Conservation (phyloP, 2,113 vertebrate species). For the Pagrus major region DNA sequence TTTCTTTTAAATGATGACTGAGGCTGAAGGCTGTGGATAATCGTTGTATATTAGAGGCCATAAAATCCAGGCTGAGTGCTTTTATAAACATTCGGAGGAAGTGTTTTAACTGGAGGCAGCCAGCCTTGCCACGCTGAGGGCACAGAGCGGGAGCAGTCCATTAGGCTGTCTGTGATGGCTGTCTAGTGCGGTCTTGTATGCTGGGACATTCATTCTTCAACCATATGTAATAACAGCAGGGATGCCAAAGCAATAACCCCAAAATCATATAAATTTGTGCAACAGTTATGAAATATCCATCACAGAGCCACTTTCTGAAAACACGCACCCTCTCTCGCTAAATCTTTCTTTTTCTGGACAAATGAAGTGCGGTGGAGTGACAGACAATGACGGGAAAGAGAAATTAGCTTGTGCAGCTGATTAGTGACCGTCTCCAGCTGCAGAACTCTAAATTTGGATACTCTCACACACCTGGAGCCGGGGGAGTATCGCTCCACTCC, state of each 20-base stretch:
- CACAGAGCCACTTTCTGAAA: not conserved
- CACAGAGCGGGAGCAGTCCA: constrained; percentile 61
- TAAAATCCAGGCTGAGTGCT: constrained; percentile 76
- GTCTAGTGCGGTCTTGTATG: constrained; percentile 31
- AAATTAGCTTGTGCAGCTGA: constrained; percentile 30
- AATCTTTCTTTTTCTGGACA: constrained; percentile 7
- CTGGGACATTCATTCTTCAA: constrained; percentile 60
- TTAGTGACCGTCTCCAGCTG: constrained; percentile 59
- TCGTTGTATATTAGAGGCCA: constrained; percentile 71
- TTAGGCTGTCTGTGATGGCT: constrained; percentile 61
- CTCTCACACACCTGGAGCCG: constrained; percentile 61
- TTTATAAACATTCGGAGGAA: constrained; percentile 81
- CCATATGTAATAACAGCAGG: constrained; percentile 26
- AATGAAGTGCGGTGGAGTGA: constrained; percentile 27
- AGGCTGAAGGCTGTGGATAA: constrained; percentile 67
- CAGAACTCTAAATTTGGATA: constrained; percentile 33
- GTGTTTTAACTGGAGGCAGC: constrained; percentile 79
- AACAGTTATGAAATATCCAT: constrained; percentile 11
- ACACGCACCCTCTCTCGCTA: not conserved
- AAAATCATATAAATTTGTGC: not conserved
- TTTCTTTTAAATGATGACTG: constrained; percentile 51
- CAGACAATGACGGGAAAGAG: constrained; percentile 23
- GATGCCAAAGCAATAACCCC: constrained; percentile 18
- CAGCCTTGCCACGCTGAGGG: constrained; percentile 60
- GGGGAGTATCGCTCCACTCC: constrained; percentile 58